Base-by-base conservation (phyloP, 2,888 invertebrate genomes). In the Dermolepida albohirtum region DNA sequence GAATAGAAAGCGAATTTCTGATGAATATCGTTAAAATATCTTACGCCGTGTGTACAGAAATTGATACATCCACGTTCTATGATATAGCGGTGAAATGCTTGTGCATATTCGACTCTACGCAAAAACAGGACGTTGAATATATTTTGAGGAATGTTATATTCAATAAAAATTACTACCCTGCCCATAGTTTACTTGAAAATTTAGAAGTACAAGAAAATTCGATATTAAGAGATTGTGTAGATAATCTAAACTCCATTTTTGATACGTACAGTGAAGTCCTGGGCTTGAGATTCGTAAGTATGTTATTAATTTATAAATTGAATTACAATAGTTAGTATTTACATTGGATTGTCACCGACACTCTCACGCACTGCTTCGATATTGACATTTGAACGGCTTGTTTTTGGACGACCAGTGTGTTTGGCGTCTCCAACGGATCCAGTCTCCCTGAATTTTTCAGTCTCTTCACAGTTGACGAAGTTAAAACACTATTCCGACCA, bases 91-190 rank as follows among this genome's bases (percentile, higher is more conserved):
- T 87, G 68, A 90, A 88, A 79, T 84, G 88, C 52, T 84, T 90
- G 67, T 88, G 87, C 70, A 85, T 89, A 66, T 84, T 90, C 72
- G 86, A 87, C 70, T 82, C 84, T 0, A 88, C 89, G 71, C 88
- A 89, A 73, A 86, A 85, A 73, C 75, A 78, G 40, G 88, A 89
- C 75, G 82, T 90, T 11, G 85, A 87, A 72, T 86, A 81, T 74
- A 77, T 90, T 7, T 87, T 91, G 62, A 82, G 85, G 47, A 84
- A 86, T 64, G 85, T 90, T 8, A 85, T 91, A 14, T 91, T 91
- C 74, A 89, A 87, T 78, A 84, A 84, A 10, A 77, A 86, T 39
- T 90, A 88, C 84, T 87, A 89, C 73, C 85, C 88, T 49, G 84
- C 87, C 62, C 87, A 89, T 72, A 82, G 85, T 64, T 80, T 87